A percentile compares a stretch with the other conserved stretches of the same genome.
These are phyloP conservation scores for Callithrix jacchus DNA, from an alignment of 2,113 vertebrate genomes.

Conservation along the genomic window DNA sequence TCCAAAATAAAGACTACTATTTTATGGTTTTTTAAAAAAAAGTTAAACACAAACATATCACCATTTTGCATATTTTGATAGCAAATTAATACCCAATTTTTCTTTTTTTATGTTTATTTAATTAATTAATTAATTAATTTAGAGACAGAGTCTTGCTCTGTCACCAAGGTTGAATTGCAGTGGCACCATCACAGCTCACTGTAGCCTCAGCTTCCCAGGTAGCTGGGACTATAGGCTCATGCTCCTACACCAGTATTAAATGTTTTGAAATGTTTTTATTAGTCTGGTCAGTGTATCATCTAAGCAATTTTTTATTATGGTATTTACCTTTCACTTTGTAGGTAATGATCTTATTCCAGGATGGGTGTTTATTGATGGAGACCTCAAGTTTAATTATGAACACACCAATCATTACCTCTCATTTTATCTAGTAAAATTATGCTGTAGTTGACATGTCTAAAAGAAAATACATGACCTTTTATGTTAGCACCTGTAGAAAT, in stretches of 20 bases:
- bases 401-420: background rate
- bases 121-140: background rate
- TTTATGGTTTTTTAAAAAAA: background rate
- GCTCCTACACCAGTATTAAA: too few relatives aligned
- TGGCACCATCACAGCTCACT: too few relatives aligned
- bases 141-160: background rate
- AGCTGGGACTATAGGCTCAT: too few relatives aligned
- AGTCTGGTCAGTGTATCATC: background rate
- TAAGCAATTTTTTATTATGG: background rate
- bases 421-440: background rate
- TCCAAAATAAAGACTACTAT: background rate
- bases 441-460: background rate
- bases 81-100: background rate
- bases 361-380: background rate
- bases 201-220: too few relatives aligned
- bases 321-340: background rate
- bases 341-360: background rate
- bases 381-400: constrained; percentile 50
- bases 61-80: background rate
- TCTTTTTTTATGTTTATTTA: background rate
- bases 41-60: background rate
- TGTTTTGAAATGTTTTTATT: background rate
- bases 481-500: constrained; percentile 35
- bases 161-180: too few relatives aligned
- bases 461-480: constrained; percentile 6